A percentile compares a stretch with the other conserved stretches of the same genome.
phyloP scores from a whole-genome alignment of 92 coral and sea anemone genomes.

The Epizoanthus ramosus region DNA sequence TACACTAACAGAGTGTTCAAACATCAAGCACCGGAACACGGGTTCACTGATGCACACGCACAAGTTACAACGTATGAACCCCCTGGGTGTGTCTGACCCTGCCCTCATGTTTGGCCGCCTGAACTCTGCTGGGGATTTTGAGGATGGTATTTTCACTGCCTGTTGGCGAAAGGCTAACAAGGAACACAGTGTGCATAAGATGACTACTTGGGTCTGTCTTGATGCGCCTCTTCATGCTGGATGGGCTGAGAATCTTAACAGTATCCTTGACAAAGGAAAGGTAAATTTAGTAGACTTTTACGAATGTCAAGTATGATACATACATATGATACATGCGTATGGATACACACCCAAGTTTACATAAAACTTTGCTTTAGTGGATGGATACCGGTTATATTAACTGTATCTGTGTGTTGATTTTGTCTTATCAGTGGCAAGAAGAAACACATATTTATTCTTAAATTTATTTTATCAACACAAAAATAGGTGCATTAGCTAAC shows the following conservation, averaged over 20 bases:
- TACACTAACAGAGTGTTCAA: slow-evolving; percentile 86
- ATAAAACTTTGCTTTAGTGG: not conserved
- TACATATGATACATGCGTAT: not conserved
- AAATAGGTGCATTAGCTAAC: too few species aligned
- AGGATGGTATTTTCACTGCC: slow-evolving; percentile 93
- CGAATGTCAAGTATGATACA: not conserved
- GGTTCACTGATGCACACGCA: slow-evolving; percentile 94
- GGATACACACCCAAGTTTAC: not conserved
- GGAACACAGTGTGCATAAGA: slow-evolving; percentile 92
- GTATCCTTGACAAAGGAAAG: slow-evolving; percentile 91
- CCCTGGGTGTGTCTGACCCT: slow-evolving; percentile 91
- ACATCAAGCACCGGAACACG: slow-evolving; percentile 91
- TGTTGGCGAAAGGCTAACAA: slow-evolving; percentile 97
- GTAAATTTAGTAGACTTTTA: slow-evolving; percentile 30
- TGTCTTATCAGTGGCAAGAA: too few species aligned
- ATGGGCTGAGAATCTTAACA: slow-evolving; percentile 94
- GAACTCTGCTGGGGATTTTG: slow-evolving; percentile 82
- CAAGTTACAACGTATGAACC: slow-evolving; percentile 88
- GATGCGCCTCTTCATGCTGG: slow-evolving; percentile 97
- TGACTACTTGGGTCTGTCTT: slow-evolving; percentile 96
- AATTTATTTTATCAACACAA: too few species aligned
- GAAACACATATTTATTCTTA: too few species aligned
- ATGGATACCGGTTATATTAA: too few species aligned
- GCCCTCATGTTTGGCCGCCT: slow-evolving; percentile 93
- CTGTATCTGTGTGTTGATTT: too few species aligned